Percentiles rank a stretch among this genome's conserved stretches.
These are phyloP conservation scores for Eclectus roratus DNA, from an alignment of 2,113 vertebrate species.

Conservation along the genomic window DNA sequence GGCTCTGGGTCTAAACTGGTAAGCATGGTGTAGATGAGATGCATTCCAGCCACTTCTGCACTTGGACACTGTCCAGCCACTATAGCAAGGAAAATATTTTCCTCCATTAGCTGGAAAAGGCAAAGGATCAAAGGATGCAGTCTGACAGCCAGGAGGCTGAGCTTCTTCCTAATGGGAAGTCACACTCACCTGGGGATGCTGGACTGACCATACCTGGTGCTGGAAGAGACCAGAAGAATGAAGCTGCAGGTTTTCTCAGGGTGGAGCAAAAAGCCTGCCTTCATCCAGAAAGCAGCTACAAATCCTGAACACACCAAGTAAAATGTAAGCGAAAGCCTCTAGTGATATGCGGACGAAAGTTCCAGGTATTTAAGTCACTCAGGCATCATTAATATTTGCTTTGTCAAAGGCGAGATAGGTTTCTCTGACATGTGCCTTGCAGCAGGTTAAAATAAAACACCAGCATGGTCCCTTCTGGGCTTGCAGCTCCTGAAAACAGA, in stretches of 20 bases:
- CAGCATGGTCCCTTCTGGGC: neutral
- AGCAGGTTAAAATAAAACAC: slow-evolving; percentile 24
- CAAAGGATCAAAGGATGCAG: neutral
- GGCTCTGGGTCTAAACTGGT: neutral
- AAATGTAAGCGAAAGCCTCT: neutral
- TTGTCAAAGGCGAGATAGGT: neutral
- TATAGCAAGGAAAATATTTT: neutral
- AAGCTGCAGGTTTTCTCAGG: neutral
- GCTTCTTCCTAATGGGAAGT: neutral
- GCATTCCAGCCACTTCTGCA: neutral
- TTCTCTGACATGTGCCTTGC: slow-evolving; percentile 24
- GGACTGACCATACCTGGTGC: fast-evolving
- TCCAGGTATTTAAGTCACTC: neutral
- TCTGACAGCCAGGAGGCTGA: fast-evolving
- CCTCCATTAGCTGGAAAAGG: neutral
- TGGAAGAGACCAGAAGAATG: neutral
- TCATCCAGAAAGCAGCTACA: neutral
- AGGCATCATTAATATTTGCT: neutral
- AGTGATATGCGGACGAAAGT: neutral
- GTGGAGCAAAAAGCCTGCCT: neutral
- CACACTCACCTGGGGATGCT: fast-evolving
- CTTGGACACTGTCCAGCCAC: neutral
- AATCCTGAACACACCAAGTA: neutral
- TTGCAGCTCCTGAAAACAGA: slow-evolving; percentile 27
- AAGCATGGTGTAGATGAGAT: neutral